Evolutionary conservation across 2,113 vertebrate genomes (phyloP), one percentile per base, ranked within the genome.

Genomic region (Chrysochloris asiatica): DNA sequence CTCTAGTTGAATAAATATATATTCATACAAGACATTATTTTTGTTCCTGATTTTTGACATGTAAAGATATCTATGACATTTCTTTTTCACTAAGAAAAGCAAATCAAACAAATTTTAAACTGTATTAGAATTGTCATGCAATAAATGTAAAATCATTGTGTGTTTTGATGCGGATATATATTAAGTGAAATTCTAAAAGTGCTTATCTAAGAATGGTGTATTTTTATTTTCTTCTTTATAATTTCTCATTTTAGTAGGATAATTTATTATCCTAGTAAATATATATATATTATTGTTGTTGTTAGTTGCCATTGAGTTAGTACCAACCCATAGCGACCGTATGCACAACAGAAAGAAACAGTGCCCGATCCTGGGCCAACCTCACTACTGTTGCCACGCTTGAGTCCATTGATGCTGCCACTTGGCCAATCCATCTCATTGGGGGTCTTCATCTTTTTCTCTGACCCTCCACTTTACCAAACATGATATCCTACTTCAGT

Each of bases 151-250:
- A 81, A 86, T 90, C 14, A 43, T 69, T 67, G 41, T 92, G 38
- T 77, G 22, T 86, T 76, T 87, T 45, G 4, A 6, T 85, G 26
- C 75, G 17, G 26, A 65, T 41, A 3, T 88, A 63, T 69, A 3
- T 93, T 89, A 24, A 63, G 22, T 50, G 47, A 84, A 72, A 81
- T 84, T 19, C 89, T 92, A 83, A 69, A 87, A 86, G 36, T 72
- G 6, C 71, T 82, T 86, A 45, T 54, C 8, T 52, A 61, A 69
- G 13, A 47, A 16, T 48, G 14, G 2, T 89, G 0, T 91, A 59
- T 82, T 92, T 82, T 91, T 43, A 48, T 89, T 90, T 93, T 90
- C 52, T 79, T 48, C 36, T 77, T 77, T 83, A 36, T 84, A n/a
- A 69, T 3, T 79, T 85, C 8, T 82, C 3, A 86, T 93, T 94